Evolutionary conservation across 2,888 invertebrate genomes (phyloP), one percentile per base, ranked within the genome.

Genomic region (Chrysomela aeneicollis): DNA sequence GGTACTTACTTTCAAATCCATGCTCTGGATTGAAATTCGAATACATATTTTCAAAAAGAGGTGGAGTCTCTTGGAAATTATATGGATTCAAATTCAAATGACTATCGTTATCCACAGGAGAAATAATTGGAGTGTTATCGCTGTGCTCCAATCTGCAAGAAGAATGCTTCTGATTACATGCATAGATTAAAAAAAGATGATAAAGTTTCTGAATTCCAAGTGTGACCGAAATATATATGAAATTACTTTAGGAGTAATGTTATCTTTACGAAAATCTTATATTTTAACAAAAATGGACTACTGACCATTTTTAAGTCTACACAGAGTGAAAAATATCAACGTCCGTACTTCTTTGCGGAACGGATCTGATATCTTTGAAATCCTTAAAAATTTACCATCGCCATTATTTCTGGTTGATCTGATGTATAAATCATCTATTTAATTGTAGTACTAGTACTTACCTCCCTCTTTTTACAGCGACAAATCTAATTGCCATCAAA

Each of bases 31-130:
- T 62, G 42, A 60, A 64, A 59, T 67, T 65, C 1, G 67, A 58
- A 51, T 68, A 67, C 8, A 63, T 59, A 18, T 60, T 67, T 21
- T 70, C 68, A 54, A 74, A 74, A 2, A 73, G 52, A 8, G 73
- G 60, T 17, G 74, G 74, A 6, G 65, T 61, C 51, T 72, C 72
- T 69, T 75, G 74, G 18, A 73, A 61, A 64, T 71, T 70, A 57
- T 74, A 73, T 10, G 70, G 71, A 12, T 61, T 52, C 18, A 74
- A 37, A 22, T 70, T 69, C 9, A 66, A 30, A 52, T 67, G 59
- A 47, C 68, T 72, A 2, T 61, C 46, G 18, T 65, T 66, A 46
- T 65, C 63, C 8, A 50, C 55, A 12, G 9, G 9, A 8, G 62
- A 50, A 12, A 70, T 55, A 51, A 73, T 69, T 1, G 68, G 59